Base-by-base conservation (phyloP, 1,140 invertebrate species). In the Steinernema feltiae region DNA sequence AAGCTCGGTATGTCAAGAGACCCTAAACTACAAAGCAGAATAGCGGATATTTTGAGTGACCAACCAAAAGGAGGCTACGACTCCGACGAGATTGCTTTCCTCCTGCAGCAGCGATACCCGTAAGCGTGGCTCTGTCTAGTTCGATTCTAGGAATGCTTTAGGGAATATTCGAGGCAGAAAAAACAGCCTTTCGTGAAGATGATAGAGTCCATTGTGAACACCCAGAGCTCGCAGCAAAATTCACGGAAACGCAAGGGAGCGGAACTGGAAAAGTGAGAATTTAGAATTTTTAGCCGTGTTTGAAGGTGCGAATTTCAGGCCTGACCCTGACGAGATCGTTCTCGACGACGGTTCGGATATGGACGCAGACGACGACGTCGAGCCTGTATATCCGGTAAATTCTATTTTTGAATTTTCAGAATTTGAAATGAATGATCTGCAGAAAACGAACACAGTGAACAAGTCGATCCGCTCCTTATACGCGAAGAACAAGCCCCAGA, bases 21-120 rank as follows among this genome's bases (percentile, higher is more conserved):
- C 24, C 12, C 53, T 3, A 63, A 63, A 21, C 53, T 63, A 3
- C 7, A 63, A 63, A 63, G 53, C 53, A 63, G 53, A 21, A 27
- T 63, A 17, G 12, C 53, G 12, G 53, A 63, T 27, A 21, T 63
- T 21, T 21, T 63, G 2, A 73, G 70, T 17, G 72, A 71, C 29
- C 76, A 72, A 1, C 69, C 72, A 2, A 71, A 75, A 30, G 73
- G 72, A 30, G 32, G 70, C n/a, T 76, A 70, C 48, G 70, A 73
- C 30, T 31, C 74, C 1, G 77, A 78, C 2, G 30, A 73, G 29
- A 72, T 78, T 1, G 77, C 77, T 3, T 78, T 69, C 35, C 48
- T 72, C 72, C 53, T 78, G 12, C 74, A 78, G 41, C 77, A 78
- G 46, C 48, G 76, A 30, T 71, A 53, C 35, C 77, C 76, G 74